Evolutionary conservation across 1,140 invertebrate genomes (phyloP).

Genomic region (Trachymyrmex cornetzi): DNA sequence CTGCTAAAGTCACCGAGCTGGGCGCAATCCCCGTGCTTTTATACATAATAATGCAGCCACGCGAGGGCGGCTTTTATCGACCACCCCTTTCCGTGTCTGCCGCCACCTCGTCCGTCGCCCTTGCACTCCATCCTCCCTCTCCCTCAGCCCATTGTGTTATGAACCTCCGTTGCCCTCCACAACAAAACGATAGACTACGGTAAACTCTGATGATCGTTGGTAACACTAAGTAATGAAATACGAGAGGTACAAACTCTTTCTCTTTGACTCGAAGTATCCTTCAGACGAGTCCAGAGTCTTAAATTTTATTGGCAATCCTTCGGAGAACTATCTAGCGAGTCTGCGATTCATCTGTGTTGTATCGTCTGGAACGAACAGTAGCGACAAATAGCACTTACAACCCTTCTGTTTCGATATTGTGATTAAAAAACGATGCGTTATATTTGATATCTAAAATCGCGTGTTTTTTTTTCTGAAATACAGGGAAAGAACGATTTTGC

Average conservation of each 20-base stretch:
- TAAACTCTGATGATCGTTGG: constrained; percentile 59
- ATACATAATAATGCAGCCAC: constrained; percentile 77
- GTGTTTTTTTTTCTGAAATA: background rate
- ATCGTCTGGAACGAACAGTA: background rate
- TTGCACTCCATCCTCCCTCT: constrained; percentile 28
- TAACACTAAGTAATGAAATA: constrained; percentile 59
- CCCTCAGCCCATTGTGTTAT: constrained; percentile 10
- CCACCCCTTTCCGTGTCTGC: constrained; percentile 70
- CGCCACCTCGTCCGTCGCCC: constrained; percentile 57
- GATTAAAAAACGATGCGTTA: background rate
- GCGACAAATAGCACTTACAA: background rate
- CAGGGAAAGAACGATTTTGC: no score
- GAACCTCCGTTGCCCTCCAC: constrained; percentile 25
- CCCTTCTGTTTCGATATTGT: background rate
- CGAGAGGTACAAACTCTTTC: constrained; percentile 23
- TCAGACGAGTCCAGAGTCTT: constrained; percentile 19
- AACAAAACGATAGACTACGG: constrained; percentile 49
- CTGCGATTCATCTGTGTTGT: background rate
- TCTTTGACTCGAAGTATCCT: constrained; percentile 42
- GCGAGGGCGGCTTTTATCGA: constrained; percentile 76
- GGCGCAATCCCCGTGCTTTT: constrained; percentile 72
- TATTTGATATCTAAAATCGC: background rate
- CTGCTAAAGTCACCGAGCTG: constrained; percentile 71
- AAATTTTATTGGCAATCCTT: constrained; percentile 63
- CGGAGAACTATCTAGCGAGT: background rate